Evolutionary conservation across 2,797 vertebrate genomes (phyloP), one percentile per base, ranked within the genome.

Genomic region (Catharus ustulatus): DNA sequence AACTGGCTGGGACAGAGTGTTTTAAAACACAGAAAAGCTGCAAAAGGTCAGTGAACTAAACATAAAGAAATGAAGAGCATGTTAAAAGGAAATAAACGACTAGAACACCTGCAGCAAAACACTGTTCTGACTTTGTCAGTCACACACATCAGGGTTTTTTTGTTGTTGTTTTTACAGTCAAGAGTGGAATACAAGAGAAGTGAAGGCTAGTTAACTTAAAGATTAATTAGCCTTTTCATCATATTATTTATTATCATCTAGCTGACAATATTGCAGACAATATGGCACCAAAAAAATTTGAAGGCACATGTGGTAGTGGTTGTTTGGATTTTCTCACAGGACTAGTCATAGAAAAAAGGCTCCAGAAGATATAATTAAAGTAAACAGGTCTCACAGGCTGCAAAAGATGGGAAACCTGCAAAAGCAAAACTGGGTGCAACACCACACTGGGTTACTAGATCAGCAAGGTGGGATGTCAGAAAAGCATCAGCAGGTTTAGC

Each of bases 111-210:
- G 16, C 51, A 73, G 15, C 30, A 46, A 87, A 90, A 73, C 48
- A 36, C 6, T 36, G 7, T 32, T 20, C 42, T 46, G 32, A 61
- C 27, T 82, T 76, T 57, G 59, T 20, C 77, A 48, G 13, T 66
- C 57, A 38, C n/a, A 67, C 0, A 1, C 8, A 29, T 10, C 36
- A 59, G 21, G 15, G 3, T 0, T 24, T 57, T 51, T 43, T 24
- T 16, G 5, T 20, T 21, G 16, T 32, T 0, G 0, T 61, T 52
- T 57, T 58, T 61, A 26, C 10, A 76, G 2, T 45, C 81, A 84
- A 66, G n/a, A 9, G 6, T 66, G 26, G 32, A 91, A 72, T 30
- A 81, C 2, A 2, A 58, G 21, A 88, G 38, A 94, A 82, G 23
- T 22, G 10, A 79, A 82, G 76, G 34, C 6, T 34, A 88, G 45